These are phyloP conservation scores for Periophthalmodon schlosseri DNA, from an alignment of 2,113 vertebrate genomes.

Conservation along the genomic window DNA sequence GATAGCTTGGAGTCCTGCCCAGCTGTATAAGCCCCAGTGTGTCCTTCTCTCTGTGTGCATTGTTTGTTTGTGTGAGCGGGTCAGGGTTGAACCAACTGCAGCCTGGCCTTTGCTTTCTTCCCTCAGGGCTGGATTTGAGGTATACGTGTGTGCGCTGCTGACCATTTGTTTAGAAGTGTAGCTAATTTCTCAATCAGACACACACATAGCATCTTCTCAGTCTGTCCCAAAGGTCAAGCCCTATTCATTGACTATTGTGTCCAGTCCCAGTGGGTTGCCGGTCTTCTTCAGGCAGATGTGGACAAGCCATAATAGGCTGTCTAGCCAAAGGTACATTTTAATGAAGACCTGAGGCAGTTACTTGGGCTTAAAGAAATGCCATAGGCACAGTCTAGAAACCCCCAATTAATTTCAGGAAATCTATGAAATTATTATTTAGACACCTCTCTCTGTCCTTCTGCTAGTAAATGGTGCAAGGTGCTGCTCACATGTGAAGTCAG, in stretches of 20 bases:
- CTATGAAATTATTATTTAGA: constrained; percentile 15
- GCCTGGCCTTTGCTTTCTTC: constrained; percentile 75
- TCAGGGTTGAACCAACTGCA: constrained; percentile 80
- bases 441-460: neutral
- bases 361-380: constrained; percentile 48
- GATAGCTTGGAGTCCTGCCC: constrained; percentile 58
- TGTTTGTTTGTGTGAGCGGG: constrained; percentile 69
- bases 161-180: constrained; percentile 75
- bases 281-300: constrained; percentile 64
- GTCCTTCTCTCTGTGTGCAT: constrained; percentile 41
- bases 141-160: constrained; percentile 38
- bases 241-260: constrained; percentile 69
- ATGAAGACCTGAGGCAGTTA: constrained; percentile 51
- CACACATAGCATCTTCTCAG: constrained; percentile 72
- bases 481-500: neutral
- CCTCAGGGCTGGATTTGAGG: constrained; percentile 68
- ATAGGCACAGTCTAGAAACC: constrained; percentile 23
- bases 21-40: constrained; percentile 51
- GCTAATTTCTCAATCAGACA: constrained; percentile 78
- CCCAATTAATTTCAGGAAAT: constrained; percentile 4
- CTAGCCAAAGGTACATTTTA: constrained; percentile 54
- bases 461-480: neutral
- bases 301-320: constrained; percentile 50
- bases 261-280: constrained; percentile 62
- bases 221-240: constrained; percentile 66